A percentile compares a stretch with the other conserved stretches of the same genome.
Evolutionary conservation across 1,140 invertebrate genomes (phyloP).

Genomic region (Drosophila pruinosa): DNA sequence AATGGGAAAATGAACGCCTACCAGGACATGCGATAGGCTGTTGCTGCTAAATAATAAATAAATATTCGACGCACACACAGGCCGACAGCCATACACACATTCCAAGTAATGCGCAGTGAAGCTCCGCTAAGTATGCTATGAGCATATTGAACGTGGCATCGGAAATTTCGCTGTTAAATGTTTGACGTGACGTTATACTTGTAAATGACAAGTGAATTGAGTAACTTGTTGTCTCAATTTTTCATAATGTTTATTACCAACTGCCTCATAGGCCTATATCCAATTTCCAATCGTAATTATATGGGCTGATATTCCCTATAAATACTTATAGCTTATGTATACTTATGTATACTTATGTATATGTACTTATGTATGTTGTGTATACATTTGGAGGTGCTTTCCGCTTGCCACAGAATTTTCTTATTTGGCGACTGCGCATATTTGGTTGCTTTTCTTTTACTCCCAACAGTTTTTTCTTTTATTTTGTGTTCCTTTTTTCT

Average conservation of each 20-base stretch:
- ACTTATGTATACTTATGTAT: no score
- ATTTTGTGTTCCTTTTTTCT: neutral
- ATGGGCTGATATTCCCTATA: neutral
- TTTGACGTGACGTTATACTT: slow-evolving; percentile 3
- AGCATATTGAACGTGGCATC: slow-evolving; percentile 11
- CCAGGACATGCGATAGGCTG: slow-evolving; percentile 59
- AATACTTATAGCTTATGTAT: neutral
- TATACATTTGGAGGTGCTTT: neutral
- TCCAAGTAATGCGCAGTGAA: slow-evolving; percentile 21
- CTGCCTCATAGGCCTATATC: neutral
- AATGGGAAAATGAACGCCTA: slow-evolving; percentile 49
- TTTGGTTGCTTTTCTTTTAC: slow-evolving; percentile 12
- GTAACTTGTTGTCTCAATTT: slow-evolving; percentile 1
- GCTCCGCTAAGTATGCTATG: slow-evolving; percentile 28
- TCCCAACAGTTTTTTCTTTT: neutral
- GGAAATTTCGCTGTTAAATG: slow-evolving; percentile 3
- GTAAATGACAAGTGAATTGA: neutral
- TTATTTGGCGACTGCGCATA: slow-evolving; percentile 47
- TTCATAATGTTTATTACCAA: neutral
- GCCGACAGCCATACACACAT: neutral
- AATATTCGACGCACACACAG: slow-evolving; percentile 38
- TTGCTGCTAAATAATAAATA: slow-evolving; percentile 63
- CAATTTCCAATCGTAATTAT: neutral
- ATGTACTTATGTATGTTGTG: neutral
- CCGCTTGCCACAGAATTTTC: slow-evolving; percentile 2